Evolutionary conservation across 2,113 vertebrate genomes (phyloP).

Genomic region (Microtus pennsylvanicus): DNA sequence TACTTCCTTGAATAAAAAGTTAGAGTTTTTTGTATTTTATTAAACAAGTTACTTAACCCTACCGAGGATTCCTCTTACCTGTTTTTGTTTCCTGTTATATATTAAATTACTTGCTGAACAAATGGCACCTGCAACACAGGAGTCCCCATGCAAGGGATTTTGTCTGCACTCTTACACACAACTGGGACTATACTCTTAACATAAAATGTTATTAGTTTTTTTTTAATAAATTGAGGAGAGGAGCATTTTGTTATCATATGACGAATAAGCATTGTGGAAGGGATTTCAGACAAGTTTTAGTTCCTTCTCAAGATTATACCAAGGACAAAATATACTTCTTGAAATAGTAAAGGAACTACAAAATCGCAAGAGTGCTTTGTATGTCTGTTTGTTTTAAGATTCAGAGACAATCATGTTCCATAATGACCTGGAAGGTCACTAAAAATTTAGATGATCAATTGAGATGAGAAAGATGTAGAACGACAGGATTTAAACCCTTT

Average conservation of each 20-base stretch:
- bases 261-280: not conserved
- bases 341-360: not conserved
- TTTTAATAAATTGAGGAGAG: not conserved
- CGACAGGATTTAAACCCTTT: not conserved
- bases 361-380: not conserved
- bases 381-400: not conserved
- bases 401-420: not conserved
- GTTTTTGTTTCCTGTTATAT: not conserved
- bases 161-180: not conserved
- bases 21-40: not conserved
- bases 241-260: not conserved
- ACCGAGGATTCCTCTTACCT: not conserved
- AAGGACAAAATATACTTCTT: conserved; percentile 1
- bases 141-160: not conserved
- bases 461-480: conserved; percentile 19
- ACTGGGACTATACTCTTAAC: not conserved
- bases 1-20: conserved; percentile 10
- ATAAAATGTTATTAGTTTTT: not conserved
- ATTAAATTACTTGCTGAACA: conserved; percentile 22
- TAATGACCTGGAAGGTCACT: conserved; percentile 12
- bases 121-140: not conserved
- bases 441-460: not conserved
- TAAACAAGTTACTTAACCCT: conserved; percentile 14
- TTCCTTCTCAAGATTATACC: not conserved
- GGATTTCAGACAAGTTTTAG: not conserved